Conservation (phyloP, 2,888 invertebrate genomes). For the Yponomeuta malinellus region DNA sequence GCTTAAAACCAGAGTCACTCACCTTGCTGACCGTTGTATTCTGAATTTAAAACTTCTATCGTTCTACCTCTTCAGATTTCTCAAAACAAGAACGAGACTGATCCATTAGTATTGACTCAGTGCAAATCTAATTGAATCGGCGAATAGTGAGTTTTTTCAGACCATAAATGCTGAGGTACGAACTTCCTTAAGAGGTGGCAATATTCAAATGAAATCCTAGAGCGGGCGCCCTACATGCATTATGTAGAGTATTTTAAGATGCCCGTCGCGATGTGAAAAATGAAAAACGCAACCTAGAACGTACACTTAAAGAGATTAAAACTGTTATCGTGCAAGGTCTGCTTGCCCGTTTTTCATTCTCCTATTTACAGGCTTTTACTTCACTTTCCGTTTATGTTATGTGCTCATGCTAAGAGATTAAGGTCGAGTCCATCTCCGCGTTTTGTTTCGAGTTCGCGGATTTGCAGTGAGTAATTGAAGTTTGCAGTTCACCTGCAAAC, state of each 20-base stretch:
- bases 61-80: too few species aligned
- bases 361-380: conserved; percentile 55
- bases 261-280: conserved; percentile 1
- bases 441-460: neutral
- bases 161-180: neutral
- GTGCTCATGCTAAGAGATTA: conserved; percentile 53
- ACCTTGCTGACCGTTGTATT: too few species aligned
- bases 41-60: too few species aligned
- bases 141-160: neutral
- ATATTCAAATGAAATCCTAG: neutral
- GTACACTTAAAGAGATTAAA: conserved; percentile 68
- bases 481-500: neutral
- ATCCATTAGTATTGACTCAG: too few species aligned
- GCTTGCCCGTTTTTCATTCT: conserved; percentile 64
- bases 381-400: conserved; percentile 45
- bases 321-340: conserved; percentile 57
- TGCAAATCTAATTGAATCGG: too few species aligned
- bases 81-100: too few species aligned
- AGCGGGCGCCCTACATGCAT: neutral
- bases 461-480: neutral
- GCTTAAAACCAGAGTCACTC: too few species aligned
- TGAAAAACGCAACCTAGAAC: conserved; percentile 29
- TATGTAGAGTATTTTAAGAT: neutral
- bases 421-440: conserved; percentile 19
- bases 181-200: neutral